Evolutionary conservation across 2,797 vertebrate genomes (phyloP).

Genomic region (Epinephelus coioides): DNA sequence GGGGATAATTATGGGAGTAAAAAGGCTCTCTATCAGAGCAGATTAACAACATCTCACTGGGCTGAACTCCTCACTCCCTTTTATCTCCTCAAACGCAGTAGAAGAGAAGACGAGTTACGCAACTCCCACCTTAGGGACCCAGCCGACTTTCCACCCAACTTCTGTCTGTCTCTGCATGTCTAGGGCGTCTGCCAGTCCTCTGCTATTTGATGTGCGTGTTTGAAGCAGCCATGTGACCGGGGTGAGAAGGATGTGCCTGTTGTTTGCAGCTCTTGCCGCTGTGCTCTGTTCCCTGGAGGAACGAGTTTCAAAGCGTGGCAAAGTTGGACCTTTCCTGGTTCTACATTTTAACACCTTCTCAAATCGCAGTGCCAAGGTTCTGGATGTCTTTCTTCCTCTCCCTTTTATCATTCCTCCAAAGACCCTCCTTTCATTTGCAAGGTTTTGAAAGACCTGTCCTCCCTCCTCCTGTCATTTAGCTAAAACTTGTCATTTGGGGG

Average conservation of each 20-base stretch:
- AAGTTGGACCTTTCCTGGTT: constrained; percentile 76
- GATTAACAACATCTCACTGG: constrained; percentile 80
- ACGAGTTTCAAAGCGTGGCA: constrained; percentile 71
- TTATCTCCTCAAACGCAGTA: constrained; percentile 79
- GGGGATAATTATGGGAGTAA: constrained; percentile 78
- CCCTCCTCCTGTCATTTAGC: constrained; percentile 49
- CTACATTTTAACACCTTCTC: constrained; percentile 73
- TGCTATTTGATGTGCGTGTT: constrained; percentile 80
- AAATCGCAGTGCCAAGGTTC: constrained; percentile 59
- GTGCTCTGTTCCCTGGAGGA: constrained; percentile 67
- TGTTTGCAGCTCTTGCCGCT: constrained; percentile 69
- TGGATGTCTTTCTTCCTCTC: constrained; percentile 47
- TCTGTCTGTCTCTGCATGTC: constrained; percentile 76
- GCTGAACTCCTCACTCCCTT: constrained; percentile 78
- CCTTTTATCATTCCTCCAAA: constrained; percentile 63
- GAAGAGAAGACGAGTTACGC: constrained; percentile 78
- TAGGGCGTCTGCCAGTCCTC: constrained; percentile 68
- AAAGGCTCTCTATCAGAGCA: constrained; percentile 75
- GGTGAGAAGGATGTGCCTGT: constrained; percentile 73
- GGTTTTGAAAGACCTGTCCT: constrained; percentile 38
- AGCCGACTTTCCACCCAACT: constrained; percentile 80
- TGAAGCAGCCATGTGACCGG: constrained; percentile 70
- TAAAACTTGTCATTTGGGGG: constrained; percentile 39
- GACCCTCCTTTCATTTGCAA: constrained; percentile 53
- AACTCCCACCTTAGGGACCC: constrained; percentile 81